Conservation (phyloP, 2,113 vertebrate genomes). For the Pampusana beccarii region DNA sequence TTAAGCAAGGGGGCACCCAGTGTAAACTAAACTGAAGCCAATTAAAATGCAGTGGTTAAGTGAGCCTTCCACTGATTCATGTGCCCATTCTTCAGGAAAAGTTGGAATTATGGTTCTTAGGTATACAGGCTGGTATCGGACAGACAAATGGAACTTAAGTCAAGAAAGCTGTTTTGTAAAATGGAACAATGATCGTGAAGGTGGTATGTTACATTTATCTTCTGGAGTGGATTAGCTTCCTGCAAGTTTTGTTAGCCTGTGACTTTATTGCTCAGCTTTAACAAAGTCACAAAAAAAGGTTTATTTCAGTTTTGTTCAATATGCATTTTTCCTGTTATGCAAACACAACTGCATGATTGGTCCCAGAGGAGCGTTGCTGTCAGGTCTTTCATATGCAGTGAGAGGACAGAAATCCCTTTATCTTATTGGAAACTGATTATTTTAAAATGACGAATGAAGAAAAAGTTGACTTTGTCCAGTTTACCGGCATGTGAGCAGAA, state of each 20-base stretch:
- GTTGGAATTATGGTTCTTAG: fast-evolving
- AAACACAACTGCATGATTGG: neutral
- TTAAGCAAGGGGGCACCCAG: neutral
- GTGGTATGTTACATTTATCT: fast-evolving
- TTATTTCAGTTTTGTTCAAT: neutral
- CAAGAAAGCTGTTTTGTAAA: fast-evolving
- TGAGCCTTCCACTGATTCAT: neutral
- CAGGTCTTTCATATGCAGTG: neutral
- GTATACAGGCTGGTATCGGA: neutral
- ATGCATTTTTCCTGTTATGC: neutral
- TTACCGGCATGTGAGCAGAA: neutral
- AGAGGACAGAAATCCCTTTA: neutral
- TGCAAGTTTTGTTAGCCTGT: neutral
- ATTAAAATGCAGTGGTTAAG: neutral
- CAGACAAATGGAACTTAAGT: neutral
- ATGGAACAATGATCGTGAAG: neutral
- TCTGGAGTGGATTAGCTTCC: neutral
- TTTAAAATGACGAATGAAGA: too few relatives aligned
- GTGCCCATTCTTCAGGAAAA: neutral
- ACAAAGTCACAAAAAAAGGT: neutral
- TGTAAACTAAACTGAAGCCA: neutral
- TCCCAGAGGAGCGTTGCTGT: neutral
- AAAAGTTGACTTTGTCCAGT: neutral
- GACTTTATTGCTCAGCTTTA: neutral
- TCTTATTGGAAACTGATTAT: neutral